Evolutionary conservation across 2,797 vertebrate species (phyloP), one percentile per base, ranked within the genome.

Genomic region (Lepus townsendii): DNA sequence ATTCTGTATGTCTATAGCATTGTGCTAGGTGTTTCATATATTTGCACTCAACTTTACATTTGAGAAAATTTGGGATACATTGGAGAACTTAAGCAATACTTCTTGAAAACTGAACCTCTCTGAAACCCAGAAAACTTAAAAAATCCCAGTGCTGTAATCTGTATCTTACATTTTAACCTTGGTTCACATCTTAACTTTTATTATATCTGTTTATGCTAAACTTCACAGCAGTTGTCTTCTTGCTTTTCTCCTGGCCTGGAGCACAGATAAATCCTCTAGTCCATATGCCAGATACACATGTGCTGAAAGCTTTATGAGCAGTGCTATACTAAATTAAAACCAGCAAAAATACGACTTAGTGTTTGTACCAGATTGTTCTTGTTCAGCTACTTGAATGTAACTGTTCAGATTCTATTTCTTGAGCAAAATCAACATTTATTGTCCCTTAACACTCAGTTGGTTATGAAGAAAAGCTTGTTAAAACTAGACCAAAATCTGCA

Each of bases 311-410:
- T 35, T 86, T 86, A 94, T 77, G 91, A 52, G 78, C 93, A 60
- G 83, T 96, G 90, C 90, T 96, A 93, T 93, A 73, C 50, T 1
- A 76, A 96, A 94, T 96, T 94, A 95, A 95, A 96, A 95, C 63
- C 94, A 94, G 90, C 60, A 95, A 91, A 93, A 94, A 95, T 24
- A 92, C 0, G 3, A 9, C 8, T 47, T 83, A 96, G 38, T 63
- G 20, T 96, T 97, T 96, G 24, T 87, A 75, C 63, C 89, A 94
- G 50, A n/a, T 72, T 97, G 73, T n/a, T 73, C 84, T 97, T 63
- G 24, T 63, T 97, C 0, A 11, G 32, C 82, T 1, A 0, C 90
- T 97, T 96, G 95, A 93, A 96, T 62, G 9, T 60, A 94, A 60
- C 38, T 97, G 94, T 95, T 95, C 79, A 91, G 93, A 27, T 26